Conservation (phyloP, 2,888 invertebrate species). For the Emmelina monodactyla region DNA sequence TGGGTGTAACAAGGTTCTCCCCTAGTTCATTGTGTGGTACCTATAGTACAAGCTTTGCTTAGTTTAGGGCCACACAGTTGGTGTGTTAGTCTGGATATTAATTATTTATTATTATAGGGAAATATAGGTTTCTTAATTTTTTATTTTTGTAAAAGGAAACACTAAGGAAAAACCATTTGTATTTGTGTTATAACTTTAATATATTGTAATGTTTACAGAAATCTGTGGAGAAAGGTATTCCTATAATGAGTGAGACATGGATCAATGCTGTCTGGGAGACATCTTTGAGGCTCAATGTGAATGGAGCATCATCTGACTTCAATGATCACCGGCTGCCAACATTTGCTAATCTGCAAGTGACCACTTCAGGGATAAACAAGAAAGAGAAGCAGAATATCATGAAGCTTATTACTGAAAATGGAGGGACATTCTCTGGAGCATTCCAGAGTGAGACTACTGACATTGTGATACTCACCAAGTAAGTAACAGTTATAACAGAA, state of each 20-base stretch:
- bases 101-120: too few species aligned
- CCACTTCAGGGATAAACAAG: slow-evolving; percentile 76
- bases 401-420: slow-evolving; percentile 75
- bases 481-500: too few species aligned
- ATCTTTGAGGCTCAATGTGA: slow-evolving; percentile 68
- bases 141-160: too few species aligned
- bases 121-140: too few species aligned
- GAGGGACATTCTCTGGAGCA: slow-evolving; percentile 68
- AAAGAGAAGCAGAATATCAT: slow-evolving; percentile 71
- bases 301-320: slow-evolving; percentile 72
- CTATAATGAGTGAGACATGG: slow-evolving; percentile 83
- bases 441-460: slow-evolving; percentile 63
- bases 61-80: too few species aligned
- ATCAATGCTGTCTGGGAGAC: slow-evolving; percentile 81
- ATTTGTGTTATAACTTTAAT: not conserved
- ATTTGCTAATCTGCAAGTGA: slow-evolving; percentile 80
- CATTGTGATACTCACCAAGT: slow-evolving; percentile 65
- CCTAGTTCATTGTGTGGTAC: too few species aligned
- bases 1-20: too few species aligned
- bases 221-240: slow-evolving; percentile 72
- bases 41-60: too few species aligned
- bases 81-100: too few species aligned
- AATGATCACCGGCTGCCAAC: slow-evolving; percentile 66
- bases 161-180: too few species aligned
- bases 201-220: slow-evolving; percentile 56